Conservation (phyloP, 2,113 vertebrate genomes). For the Myrmecophaga tridactyla region DNA sequence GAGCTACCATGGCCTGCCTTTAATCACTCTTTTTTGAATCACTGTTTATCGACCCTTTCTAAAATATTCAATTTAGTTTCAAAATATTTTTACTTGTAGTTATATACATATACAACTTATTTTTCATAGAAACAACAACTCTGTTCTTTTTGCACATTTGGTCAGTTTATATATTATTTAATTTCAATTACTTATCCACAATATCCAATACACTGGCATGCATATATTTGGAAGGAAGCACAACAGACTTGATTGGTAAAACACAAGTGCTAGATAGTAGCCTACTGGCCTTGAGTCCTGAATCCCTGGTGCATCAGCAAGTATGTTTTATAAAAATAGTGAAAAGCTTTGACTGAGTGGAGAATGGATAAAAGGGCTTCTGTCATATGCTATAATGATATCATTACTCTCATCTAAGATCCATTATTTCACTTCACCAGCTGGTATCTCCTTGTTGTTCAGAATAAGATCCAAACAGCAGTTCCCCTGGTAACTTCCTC, state of each 20-base stretch:
- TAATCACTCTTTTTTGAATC: too few relatives aligned
- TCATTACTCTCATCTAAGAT: background rate
- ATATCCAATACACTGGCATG: background rate
- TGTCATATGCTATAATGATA: background rate
- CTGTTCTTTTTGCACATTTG: background rate
- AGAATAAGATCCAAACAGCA: background rate
- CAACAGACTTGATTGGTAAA: background rate
- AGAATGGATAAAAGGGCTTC: background rate
- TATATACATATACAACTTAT: background rate
- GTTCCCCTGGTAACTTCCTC: conserved; percentile 15
- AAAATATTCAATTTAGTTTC: background rate
- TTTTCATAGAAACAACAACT: background rate
- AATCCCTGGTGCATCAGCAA: background rate
- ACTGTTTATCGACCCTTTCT: background rate
- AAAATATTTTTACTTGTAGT: too few relatives aligned
- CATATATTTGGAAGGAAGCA: background rate
- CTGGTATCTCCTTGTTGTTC: background rate
- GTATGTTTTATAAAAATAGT: background rate
- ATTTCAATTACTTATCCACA: background rate
- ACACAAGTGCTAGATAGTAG: background rate
- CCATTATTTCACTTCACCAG: background rate
- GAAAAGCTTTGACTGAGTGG: background rate
- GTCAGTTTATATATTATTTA: background rate
- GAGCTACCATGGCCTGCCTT: too few relatives aligned
- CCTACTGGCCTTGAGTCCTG: background rate